Percentiles rank a stretch among this genome's conserved stretches.
phyloP scores from a whole-genome alignment of 2,888 invertebrate species.

The Lycocerus yunnanus region DNA sequence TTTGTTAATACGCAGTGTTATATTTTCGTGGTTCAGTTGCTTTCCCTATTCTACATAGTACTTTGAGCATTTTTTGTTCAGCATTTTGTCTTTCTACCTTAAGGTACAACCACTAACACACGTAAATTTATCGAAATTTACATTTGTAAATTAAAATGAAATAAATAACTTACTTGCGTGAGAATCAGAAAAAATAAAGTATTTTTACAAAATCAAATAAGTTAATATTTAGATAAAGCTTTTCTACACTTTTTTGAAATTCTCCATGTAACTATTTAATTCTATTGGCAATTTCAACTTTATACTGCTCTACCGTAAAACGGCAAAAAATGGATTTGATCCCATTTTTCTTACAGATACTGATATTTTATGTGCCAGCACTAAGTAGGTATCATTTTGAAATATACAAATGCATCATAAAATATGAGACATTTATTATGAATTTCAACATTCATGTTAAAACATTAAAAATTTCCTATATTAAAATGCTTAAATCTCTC shows the following conservation, averaged over 20 bases:
- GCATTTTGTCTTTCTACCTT: no score
- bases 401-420: background rate
- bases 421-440: background rate
- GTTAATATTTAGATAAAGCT: no score
- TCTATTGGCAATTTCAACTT: background rate
- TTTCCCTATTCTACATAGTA: no score
- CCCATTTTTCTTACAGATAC: background rate
- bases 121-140: no score
- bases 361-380: background rate
- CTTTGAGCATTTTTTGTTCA: no score
- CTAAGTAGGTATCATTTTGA: background rate
- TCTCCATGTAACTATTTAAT: background rate
- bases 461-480: background rate
- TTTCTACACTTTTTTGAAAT: background rate
- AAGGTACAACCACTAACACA: no score
- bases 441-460: background rate
- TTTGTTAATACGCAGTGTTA: no score
- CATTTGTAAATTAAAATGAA: no score
- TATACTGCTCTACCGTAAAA: background rate
- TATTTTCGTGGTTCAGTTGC: no score
- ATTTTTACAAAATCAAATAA: no score
- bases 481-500: background rate
- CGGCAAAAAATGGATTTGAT: background rate
- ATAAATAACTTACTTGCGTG: no score
- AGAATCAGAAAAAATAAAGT: no score